Evolutionary conservation across 1,140 invertebrate genomes (phyloP).

Genomic region (Drosophila aff.): DNA sequence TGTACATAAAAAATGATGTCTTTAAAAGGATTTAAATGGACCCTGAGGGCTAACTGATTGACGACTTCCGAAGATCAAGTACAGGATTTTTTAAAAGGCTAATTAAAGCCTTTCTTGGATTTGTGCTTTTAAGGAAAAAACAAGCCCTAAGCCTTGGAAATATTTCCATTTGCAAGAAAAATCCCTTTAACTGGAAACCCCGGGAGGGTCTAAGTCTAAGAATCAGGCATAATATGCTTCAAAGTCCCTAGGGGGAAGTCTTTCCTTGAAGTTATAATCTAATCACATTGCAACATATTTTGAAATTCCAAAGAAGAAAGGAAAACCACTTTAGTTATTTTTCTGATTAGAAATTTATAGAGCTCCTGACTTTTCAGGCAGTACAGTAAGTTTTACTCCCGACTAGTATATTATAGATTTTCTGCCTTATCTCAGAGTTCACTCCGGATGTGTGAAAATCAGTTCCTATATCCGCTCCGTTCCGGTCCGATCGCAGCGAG

Average conservation of each 20-base stretch:
- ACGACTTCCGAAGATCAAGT: neutral
- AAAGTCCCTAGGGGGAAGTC: neutral
- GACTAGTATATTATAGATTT: neutral
- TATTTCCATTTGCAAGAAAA: neutral
- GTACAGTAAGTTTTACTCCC: neutral
- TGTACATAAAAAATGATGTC: neutral
- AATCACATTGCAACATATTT: slow-evolving; percentile 47
- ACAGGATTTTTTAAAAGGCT: neutral
- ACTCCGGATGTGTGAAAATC: slow-evolving; percentile 26
- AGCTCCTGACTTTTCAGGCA: neutral
- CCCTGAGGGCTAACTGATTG: neutral
- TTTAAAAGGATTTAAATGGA: neutral
- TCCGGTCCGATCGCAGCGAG: slow-evolving; percentile 9
- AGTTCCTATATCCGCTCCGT: slow-evolving; percentile 26
- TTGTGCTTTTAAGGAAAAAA: neutral
- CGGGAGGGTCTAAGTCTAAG: neutral
- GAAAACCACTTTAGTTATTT: neutral
- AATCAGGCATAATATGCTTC: neutral
- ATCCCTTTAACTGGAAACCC: neutral
- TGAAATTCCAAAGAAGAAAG: slow-evolving; percentile 29
- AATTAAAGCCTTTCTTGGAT: neutral
- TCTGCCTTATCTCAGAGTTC: slow-evolving; percentile 1
- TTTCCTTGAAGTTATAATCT: neutral
- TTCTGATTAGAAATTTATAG: neutral
- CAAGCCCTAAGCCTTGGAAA: neutral